A percentile compares a stretch with the other conserved stretches of the same genome.
Evolutionary conservation across 2,888 invertebrate species (phyloP).

Genomic region (Nomada flava): DNA sequence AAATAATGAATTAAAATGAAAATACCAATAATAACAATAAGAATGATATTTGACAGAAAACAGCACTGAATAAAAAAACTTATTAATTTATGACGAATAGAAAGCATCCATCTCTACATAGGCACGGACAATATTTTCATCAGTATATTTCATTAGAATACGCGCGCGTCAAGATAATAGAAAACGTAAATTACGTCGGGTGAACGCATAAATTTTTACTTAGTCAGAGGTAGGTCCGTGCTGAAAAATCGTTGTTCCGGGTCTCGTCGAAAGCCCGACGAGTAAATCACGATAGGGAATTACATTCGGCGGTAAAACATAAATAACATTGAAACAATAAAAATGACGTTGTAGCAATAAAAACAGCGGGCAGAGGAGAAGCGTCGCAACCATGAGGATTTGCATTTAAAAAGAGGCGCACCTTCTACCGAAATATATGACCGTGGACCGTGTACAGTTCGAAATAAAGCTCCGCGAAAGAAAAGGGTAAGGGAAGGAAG

Average conservation of each 20-base stretch:
- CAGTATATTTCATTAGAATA: not conserved
- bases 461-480: slow-evolving; percentile 44
- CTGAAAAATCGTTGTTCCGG: slow-evolving; percentile 5
- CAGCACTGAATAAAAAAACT: no score
- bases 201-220: slow-evolving; percentile 8
- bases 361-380: slow-evolving; percentile 47
- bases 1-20: not conserved
- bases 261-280: slow-evolving; percentile 16
- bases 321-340: slow-evolving; percentile 54
- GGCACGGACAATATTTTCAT: no score
- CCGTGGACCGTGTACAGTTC: slow-evolving; percentile 28
- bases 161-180: not conserved
- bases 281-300: slow-evolving; percentile 44
- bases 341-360: slow-evolving; percentile 48
- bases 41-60: not conserved
- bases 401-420: slow-evolving; percentile 67
- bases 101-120: no score
- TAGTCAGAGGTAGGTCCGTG: not conserved
- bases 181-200: not conserved
- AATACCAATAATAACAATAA: not conserved
- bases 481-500: slow-evolving; percentile 37
- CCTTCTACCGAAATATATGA: slow-evolving; percentile 64
- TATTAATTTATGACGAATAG: no score
- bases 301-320: slow-evolving; percentile 29
- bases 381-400: slow-evolving; percentile 56